Evolutionary conservation across 2,888 invertebrate genomes (phyloP), one percentile per base, ranked within the genome.

Genomic region (Lobophora halterata): DNA sequence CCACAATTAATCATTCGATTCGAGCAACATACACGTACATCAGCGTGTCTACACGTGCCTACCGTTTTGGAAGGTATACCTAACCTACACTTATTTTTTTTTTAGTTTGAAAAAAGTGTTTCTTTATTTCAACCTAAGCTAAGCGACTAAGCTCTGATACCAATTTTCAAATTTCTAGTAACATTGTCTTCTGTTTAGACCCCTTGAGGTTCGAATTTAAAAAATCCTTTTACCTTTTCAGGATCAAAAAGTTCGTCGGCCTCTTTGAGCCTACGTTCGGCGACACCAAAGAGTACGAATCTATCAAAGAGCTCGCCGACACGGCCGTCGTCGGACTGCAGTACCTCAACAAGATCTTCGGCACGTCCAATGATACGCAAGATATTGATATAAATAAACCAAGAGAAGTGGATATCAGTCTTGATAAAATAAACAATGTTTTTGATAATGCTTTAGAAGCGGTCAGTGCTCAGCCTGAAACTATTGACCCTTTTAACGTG

Each of bases 251-350:
- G 46, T 43, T 82, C 13, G 53, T 87, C 43, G 71, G 79, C 23
- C 58, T 77, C 14, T 80, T 88, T 24, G 64, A 81, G 52, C 76
- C 81, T 14, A 74, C 71, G 3, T 87, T 85, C 46, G 72, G 77
- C 1, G 74, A 80, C 8, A 83, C 87, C 1, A 62, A 78, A 32
- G 58, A 73, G 0, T 88, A 66, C 46, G 65, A 67, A 52, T 55
- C 73, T 0, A 36, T 85, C 0, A 60, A 65, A 49, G 77, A 77
- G 5, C 33, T 79, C 1, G 50, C 71, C 0, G 79, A 86, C 17
- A 56, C 66, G 0, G 31, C 64, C 3, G 59, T 77, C 0, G 43
- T 60, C 11, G 72, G 68, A 0, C 33, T 78, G 0, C 63, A 69
- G 46, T 87, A 77, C 62, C 50, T 85, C 27, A 55, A 71, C 39